Evolutionary conservation across 2,797 vertebrate species (phyloP).

Genomic region (Rachycentron canadum): DNA sequence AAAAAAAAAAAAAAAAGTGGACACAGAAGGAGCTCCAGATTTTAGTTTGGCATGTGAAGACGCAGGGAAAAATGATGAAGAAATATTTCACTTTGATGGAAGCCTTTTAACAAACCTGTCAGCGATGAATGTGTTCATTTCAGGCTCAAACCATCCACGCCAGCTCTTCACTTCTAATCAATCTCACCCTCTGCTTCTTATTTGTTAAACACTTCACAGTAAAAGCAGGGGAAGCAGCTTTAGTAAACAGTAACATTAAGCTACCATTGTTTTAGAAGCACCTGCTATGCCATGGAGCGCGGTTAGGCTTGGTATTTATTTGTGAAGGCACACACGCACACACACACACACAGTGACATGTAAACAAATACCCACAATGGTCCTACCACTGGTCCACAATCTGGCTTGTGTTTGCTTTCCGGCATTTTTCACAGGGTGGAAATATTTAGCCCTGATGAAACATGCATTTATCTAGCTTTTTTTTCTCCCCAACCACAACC

Average conservation of each 20-base stretch:
- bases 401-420: slow-evolving; percentile 84
- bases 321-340: slow-evolving; percentile 52
- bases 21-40: slow-evolving; percentile 33
- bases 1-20: slow-evolving; percentile 6
- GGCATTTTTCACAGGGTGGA: slow-evolving; percentile 82
- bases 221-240: slow-evolving; percentile 60
- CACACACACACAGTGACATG: slow-evolving; percentile 56
- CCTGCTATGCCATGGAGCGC: slow-evolving; percentile 79
- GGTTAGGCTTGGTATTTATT: slow-evolving; percentile 76
- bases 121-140: slow-evolving; percentile 58
- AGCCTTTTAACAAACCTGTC: slow-evolving; percentile 72
- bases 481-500: slow-evolving; percentile 78
- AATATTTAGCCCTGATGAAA: slow-evolving; percentile 86
- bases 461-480: slow-evolving; percentile 81
- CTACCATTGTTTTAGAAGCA: slow-evolving; percentile 79
- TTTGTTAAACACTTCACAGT: slow-evolving; percentile 67
- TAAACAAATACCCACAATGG: slow-evolving; percentile 83
- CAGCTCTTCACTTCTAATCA: slow-evolving; percentile 31
- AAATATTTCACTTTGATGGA: slow-evolving; percentile 70
- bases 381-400: slow-evolving; percentile 79
- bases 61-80: slow-evolving; percentile 57
- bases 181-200: slow-evolving; percentile 34
- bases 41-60: slow-evolving; percentile 49
- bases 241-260: slow-evolving; percentile 70
- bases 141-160: slow-evolving; percentile 37